These are phyloP conservation scores for Ostrea denselamellosa DNA, from an alignment of 1,140 invertebrate species.

Conservation along the genomic window DNA sequence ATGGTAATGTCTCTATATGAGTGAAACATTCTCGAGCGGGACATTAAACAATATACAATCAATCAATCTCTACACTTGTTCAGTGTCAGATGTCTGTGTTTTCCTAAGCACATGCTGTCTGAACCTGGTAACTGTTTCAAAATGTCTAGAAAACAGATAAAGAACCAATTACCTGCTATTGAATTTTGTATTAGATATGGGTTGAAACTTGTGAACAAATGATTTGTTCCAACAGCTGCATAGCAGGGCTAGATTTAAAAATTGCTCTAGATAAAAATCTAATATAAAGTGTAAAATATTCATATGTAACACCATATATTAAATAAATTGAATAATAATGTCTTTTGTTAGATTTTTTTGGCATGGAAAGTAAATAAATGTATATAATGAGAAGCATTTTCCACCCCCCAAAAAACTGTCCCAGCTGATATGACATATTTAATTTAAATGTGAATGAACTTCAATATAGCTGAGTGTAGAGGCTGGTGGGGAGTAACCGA, in stretches of 20 bases:
- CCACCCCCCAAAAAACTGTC: neutral
- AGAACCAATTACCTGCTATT: neutral
- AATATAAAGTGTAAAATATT: neutral
- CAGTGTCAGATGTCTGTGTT: neutral
- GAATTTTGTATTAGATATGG: neutral
- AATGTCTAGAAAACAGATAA: neutral
- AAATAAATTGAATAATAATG: neutral
- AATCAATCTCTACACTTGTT: too few relatives aligned
- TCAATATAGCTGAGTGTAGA: neutral
- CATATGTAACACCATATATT: neutral
- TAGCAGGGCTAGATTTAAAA: neutral
- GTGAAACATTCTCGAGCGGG: too few relatives aligned
- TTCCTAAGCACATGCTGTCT: neutral
- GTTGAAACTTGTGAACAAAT: neutral
- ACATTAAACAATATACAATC: too few relatives aligned
- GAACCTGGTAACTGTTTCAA: neutral
- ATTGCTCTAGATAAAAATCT: neutral
- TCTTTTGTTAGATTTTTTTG: neutral
- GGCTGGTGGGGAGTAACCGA: neutral
- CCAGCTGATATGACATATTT: slow-evolving; percentile 4
- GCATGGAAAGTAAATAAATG: neutral
- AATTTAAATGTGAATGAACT: slow-evolving; percentile 30
- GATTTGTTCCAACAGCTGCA: neutral
- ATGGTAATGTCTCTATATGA: too few relatives aligned
- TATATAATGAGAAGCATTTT: neutral